Percentiles rank a stretch among this genome's conserved stretches.
Evolutionary conservation across 2,888 invertebrate genomes (phyloP).

Genomic region (Lithophane leautieri): DNA sequence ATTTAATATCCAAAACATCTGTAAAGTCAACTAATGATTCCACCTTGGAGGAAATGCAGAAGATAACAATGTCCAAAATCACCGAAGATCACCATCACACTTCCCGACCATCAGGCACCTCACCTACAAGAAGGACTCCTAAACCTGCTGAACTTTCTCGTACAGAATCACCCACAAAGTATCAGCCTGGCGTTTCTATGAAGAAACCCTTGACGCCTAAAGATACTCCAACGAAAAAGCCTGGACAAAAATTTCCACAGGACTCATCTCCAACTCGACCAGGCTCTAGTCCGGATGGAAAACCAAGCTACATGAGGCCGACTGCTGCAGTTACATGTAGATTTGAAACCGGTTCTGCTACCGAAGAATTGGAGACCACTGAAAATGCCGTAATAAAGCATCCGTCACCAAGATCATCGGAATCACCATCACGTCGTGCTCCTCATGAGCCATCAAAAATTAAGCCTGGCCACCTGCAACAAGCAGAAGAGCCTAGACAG

Average conservation of each 20-base stretch:
- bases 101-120: conserved; percentile 13
- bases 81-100: conserved; percentile 36
- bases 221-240: conserved; percentile 21
- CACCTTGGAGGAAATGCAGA: conserved; percentile 58
- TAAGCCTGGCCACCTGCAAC: conserved; percentile 44
- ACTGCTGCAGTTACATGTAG: conserved; percentile 58
- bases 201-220: conserved; percentile 23
- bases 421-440: conserved; percentile 53
- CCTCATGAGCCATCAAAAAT: conserved; percentile 43
- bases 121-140: conserved; percentile 36
- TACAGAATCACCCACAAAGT: conserved; percentile 35
- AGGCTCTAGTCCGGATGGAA: conserved; percentile 67
- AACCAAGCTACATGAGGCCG: conserved; percentile 60
- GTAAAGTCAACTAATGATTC: conserved; percentile 58
- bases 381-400: conserved; percentile 36
- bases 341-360: conserved; percentile 57
- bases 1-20: conserved; percentile 60
- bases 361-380: conserved; percentile 55
- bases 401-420: conserved; percentile 49
- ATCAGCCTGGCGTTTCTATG: conserved; percentile 19
- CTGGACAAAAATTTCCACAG: conserved; percentile 36
- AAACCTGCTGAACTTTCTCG: conserved; percentile 20
- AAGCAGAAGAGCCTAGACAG: conserved; percentile 66
- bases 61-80: conserved; percentile 44
- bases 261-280: conserved; percentile 41